Conservation (phyloP, 2,888 invertebrate genomes). For the Apeira syringaria region DNA sequence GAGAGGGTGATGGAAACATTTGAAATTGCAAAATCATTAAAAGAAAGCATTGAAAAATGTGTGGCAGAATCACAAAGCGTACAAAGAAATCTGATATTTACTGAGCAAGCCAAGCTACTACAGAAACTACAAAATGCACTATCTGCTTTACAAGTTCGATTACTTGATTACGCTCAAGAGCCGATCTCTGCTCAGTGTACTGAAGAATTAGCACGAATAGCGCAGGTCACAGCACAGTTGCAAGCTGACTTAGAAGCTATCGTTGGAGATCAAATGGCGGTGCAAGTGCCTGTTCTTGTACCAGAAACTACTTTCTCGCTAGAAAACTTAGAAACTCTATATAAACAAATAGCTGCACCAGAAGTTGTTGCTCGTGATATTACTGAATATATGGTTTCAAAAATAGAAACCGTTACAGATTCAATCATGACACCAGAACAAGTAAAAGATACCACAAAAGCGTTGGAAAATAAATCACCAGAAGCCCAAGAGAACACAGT, state of each 20-base stretch:
- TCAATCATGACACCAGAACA: too few species aligned
- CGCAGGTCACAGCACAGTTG: slow-evolving; percentile 48
- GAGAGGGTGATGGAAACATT: slow-evolving; percentile 54
- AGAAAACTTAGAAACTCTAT: too few species aligned
- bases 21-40: slow-evolving; percentile 54
- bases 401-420: too few species aligned
- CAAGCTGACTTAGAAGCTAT: slow-evolving; percentile 55
- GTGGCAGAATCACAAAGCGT: slow-evolving; percentile 29
- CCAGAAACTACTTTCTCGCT: slow-evolving; percentile 5
- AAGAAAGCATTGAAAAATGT: slow-evolving; percentile 41
- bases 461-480: too few species aligned
- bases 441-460: too few species aligned
- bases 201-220: slow-evolving; percentile 48
- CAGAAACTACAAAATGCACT: slow-evolving; percentile 53
- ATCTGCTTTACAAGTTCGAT: slow-evolving; percentile 48
- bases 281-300: slow-evolving; percentile 36
- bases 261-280: slow-evolving; percentile 39
- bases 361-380: too few species aligned
- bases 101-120: slow-evolving; percentile 44
- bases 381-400: slow-evolving; percentile 19
- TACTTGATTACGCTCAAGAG: slow-evolving; percentile 48
- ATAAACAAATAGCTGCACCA: slow-evolving; percentile 5
- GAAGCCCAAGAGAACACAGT: too few species aligned
- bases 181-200: slow-evolving; percentile 39
- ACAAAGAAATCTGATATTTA: slow-evolving; percentile 16